Evolutionary conservation across 1,140 invertebrate genomes (phyloP), one percentile per base, ranked within the genome.

Genomic region (Calliopsis andreniformis): DNA sequence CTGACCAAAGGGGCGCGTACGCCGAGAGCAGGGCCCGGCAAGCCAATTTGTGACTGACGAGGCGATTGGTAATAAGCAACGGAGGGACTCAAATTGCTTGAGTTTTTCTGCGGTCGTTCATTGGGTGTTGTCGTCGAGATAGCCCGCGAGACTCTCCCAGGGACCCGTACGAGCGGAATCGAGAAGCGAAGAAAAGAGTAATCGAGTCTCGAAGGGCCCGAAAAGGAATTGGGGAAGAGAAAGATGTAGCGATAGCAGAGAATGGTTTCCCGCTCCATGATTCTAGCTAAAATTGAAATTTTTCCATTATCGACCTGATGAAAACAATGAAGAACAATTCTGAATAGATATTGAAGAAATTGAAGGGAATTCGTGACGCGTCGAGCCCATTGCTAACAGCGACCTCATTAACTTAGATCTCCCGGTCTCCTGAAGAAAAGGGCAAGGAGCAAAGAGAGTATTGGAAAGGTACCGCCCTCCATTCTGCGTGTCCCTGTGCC

Each of bases 11-110:
- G 70, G 53, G 71, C 39, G 62, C 25, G 58, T 16, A 32, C 42
- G 68, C 47, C 28, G 75, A 76, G 80, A 71, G 43, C 70, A 14
- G 59, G 78, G 80, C 67, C 82, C 83, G 85, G 87, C 84, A 87
- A 91, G 89, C 89, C 90, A 92, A 91, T 92, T 92, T 92, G 89
- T 89, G 89, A 91, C 90, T 89, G 89, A 90, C 87, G 87, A 90
- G 85, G 86, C 84, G 88, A 91, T 91, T 87, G 88, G 87, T 91
- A 91, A 92, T 90, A 91, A 90, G 88, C 85, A 87, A 87, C 86
- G 70, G 78, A 85, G 84, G 85, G 82, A 89, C 87, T 89, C 86
- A 87, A 90, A 90, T 91, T 91, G 89, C 87, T 89, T 87, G 86
- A 88, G 82, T 89, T 90, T 91, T 91, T 91, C 87, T 89, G 87